Evolutionary conservation across 2,113 vertebrate genomes (phyloP).

Genomic region (Dolichotis patagonum): DNA sequence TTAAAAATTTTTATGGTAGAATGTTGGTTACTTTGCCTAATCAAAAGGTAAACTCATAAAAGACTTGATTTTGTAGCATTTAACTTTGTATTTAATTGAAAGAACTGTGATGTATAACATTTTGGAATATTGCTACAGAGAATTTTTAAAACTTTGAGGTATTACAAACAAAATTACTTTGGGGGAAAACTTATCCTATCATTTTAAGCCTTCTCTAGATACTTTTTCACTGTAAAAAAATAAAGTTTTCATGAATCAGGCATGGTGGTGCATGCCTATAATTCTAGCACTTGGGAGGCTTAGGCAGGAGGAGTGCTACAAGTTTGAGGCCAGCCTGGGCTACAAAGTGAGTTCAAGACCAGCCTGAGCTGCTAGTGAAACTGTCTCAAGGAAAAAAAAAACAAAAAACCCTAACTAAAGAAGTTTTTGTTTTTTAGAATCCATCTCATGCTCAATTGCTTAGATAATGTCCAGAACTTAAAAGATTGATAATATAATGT

Average conservation of each 20-base stretch:
- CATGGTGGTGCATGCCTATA: too few relatives aligned
- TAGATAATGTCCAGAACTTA: background rate
- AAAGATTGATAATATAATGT: slow-evolving; percentile 9
- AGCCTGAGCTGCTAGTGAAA: too few relatives aligned
- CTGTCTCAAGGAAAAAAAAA: too few relatives aligned
- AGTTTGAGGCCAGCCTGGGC: too few relatives aligned
- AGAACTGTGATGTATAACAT: background rate
- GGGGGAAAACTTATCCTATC: background rate
- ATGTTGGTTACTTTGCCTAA: slow-evolving; percentile 1
- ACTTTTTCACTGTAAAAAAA: background rate
- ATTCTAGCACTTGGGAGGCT: too few relatives aligned
- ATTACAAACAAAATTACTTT: background rate
- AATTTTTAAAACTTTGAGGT: background rate
- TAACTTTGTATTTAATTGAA: slow-evolving; percentile 37
- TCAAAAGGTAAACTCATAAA: background rate
- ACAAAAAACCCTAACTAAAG: too few relatives aligned
- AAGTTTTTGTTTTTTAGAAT: background rate
- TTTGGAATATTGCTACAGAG: background rate
- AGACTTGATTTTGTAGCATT: slow-evolving; percentile 19
- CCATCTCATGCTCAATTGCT: background rate
- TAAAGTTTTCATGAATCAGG: too few relatives aligned
- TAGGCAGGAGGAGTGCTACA: too few relatives aligned
- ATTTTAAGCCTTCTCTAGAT: background rate
- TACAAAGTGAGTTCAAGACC: too few relatives aligned
- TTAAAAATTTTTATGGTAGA: background rate